phyloP scores from a whole-genome alignment of 2,888 invertebrate species.

The Eupithecia subumbrata region DNA sequence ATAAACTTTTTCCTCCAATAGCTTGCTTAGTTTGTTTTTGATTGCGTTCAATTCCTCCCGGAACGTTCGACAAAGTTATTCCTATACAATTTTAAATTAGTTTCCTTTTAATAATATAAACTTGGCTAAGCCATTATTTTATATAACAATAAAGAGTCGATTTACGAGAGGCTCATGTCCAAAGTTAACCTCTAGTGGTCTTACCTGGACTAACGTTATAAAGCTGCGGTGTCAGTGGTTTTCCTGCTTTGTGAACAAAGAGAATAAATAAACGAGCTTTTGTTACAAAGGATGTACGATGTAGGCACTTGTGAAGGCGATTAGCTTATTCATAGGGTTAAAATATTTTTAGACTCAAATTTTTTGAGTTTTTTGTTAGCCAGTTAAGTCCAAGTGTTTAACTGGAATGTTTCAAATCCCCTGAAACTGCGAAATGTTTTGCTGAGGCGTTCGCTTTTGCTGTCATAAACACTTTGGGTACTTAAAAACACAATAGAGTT shows the following conservation, averaged over 20 bases:
- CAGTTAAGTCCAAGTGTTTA: too few relatives aligned
- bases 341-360: neutral
- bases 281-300: conserved; percentile 1
- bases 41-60: too few relatives aligned
- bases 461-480: neutral
- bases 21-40: too few relatives aligned
- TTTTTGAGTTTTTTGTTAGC: neutral
- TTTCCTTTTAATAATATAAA: neutral
- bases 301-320: neutral
- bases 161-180: neutral
- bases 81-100: neutral
- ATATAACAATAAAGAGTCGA: neutral
- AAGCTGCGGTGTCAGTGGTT: conserved; percentile 16
- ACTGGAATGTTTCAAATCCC: too few relatives aligned
- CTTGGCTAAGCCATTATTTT: neutral
- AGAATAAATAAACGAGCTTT: conserved; percentile 3
- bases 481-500: too few relatives aligned
- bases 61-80: too few relatives aligned
- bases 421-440: too few relatives aligned
- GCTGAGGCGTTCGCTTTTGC: neutral
- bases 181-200: neutral
- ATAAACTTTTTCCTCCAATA: too few relatives aligned
- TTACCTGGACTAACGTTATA: conserved; percentile 3
- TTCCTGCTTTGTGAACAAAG: conserved; percentile 21
- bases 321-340: neutral